Conservation (phyloP, 92 coral and sea anemone genomes). For the Epizoanthus illoricatus region DNA sequence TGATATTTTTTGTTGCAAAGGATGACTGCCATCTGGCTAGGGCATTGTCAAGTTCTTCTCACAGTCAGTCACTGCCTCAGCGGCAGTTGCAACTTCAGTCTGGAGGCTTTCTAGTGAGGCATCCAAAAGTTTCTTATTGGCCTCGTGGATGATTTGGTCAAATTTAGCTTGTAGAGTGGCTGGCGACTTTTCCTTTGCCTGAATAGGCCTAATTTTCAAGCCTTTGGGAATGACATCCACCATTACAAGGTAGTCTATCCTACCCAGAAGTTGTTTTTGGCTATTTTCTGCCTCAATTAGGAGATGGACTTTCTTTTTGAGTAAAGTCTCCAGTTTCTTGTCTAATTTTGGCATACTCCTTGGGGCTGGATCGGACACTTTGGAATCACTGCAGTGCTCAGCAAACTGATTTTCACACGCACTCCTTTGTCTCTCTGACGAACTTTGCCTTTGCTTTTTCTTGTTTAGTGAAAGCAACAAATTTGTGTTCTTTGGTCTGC, state of each 20-base stretch:
- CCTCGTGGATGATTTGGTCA: conserved; percentile 43
- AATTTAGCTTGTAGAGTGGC: conserved; percentile 44
- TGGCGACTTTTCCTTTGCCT: conserved; percentile 28
- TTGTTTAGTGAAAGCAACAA: conserved; percentile 8
- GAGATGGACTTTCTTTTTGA: conserved; percentile 36
- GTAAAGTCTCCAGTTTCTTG: conserved; percentile 31
- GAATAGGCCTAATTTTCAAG: conserved; percentile 4
- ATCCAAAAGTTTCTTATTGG: conserved; percentile 23
- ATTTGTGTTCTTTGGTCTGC: conserved; percentile 25
- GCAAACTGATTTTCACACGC: conserved; percentile 35
- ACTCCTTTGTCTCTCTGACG: conserved; percentile 25
- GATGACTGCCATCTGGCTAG: conserved; percentile 8
- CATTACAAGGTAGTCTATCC: conserved; percentile 16
- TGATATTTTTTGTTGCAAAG: background rate
- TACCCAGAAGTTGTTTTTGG: conserved; percentile 19
- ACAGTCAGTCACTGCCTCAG: background rate
- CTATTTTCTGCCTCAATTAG: conserved; percentile 34
- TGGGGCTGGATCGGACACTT: conserved; percentile 1
- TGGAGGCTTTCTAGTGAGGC: conserved; percentile 29
- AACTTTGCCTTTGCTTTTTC: conserved; percentile 21
- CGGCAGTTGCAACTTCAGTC: background rate
- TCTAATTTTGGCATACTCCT: conserved; percentile 19
- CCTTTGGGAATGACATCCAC: conserved; percentile 14
- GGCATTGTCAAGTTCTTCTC: conserved; percentile 1
- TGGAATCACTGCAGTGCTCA: conserved; percentile 18